Percentiles rank a stretch among this genome's conserved stretches.
These are phyloP conservation scores for Penaeus monodon DNA, from an alignment of 2,888 invertebrate genomes.

Conservation along the genomic window DNA sequence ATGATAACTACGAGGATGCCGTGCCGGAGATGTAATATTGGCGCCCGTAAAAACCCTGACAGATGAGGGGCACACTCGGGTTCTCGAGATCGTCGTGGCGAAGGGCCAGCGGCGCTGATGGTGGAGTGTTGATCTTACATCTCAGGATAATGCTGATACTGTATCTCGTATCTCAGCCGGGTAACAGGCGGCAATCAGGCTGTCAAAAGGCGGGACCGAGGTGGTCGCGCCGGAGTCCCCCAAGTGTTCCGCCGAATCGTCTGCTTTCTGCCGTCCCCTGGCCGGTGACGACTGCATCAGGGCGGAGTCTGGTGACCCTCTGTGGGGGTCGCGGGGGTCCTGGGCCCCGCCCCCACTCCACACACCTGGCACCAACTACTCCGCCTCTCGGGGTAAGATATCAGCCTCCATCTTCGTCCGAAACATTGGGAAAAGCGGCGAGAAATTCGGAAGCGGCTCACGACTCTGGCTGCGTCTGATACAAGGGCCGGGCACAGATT, in stretches of 20 bases:
- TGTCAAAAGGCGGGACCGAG: conserved; percentile 53
- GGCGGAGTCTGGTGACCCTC: conserved; percentile 3
- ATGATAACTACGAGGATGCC: conserved; percentile 44
- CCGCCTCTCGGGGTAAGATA: neutral
- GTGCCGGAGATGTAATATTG: conserved; percentile 50
- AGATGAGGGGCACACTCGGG: conserved; percentile 49
- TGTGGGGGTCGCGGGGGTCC: neutral
- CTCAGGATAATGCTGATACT: conserved; percentile 59
- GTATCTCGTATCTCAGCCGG: conserved; percentile 60
- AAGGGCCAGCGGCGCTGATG: conserved; percentile 33
- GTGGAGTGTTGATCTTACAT: conserved; percentile 57
- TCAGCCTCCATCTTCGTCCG: conserved; percentile 30
- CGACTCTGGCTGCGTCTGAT: conserved; percentile 41
- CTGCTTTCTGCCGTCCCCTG: neutral
- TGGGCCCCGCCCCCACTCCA: neutral
- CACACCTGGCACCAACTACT: neutral
- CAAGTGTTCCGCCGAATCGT: neutral
- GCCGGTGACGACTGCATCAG: neutral
- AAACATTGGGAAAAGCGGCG: conserved; percentile 55
- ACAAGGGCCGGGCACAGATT: conserved; percentile 61
- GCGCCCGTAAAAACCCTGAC: conserved; percentile 55
- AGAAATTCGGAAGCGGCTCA: conserved; percentile 33
- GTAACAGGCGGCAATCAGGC: conserved; percentile 61
- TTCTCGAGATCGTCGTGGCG: no score
- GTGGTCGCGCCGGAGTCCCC: conserved; percentile 25